These are phyloP conservation scores for Pinctada fucata DNA, from an alignment of 2,888 invertebrate genomes.

Conservation along the genomic window DNA sequence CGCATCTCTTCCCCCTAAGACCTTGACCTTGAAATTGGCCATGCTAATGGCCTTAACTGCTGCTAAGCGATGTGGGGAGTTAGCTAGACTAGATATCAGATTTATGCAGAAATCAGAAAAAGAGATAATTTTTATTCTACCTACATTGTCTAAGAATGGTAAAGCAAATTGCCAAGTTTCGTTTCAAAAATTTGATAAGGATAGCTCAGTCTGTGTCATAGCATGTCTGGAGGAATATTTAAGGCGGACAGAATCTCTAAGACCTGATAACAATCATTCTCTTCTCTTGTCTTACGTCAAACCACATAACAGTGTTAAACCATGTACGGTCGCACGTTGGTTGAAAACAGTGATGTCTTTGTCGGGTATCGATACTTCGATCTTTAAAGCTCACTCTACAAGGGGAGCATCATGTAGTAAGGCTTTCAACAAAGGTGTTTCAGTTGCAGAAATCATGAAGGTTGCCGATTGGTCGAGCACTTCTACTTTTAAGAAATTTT, in stretches of 20 bases:
- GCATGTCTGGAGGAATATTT: too few species aligned
- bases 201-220: constrained; percentile 1
- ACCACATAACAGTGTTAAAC: too few species aligned
- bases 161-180: not conserved
- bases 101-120: constrained; percentile 1
- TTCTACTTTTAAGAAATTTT: not conserved
- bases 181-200: not conserved
- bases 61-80: not conserved
- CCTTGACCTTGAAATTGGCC: not conserved
- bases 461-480: not conserved
- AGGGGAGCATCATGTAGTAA: not conserved
- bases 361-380: not conserved
- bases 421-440: not conserved
- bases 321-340: too few species aligned
- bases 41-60: not conserved
- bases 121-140: not conserved
- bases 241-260: too few species aligned
- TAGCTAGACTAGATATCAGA: constrained; percentile 6
- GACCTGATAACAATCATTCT: too few species aligned
- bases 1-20: not conserved
- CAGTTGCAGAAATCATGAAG: not conserved
- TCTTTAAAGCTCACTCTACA: not conserved
- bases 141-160: not conserved
- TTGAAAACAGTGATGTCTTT: not conserved
- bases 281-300: too few species aligned